phyloP scores from a whole-genome alignment of 2,113 vertebrate species.

The Nothobranchius furzeri region DNA sequence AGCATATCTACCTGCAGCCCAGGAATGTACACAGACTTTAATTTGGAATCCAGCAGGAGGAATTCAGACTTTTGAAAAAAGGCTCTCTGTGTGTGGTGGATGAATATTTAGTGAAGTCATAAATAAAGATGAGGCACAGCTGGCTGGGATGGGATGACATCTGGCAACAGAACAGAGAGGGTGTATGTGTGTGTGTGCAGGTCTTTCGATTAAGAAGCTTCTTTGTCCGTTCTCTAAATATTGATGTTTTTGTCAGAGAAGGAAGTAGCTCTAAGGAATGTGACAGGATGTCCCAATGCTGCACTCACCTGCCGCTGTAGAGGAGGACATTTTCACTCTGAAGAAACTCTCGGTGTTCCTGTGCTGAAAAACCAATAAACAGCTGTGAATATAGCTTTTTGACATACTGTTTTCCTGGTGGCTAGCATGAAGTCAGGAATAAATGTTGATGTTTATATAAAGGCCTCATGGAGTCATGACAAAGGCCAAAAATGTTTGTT shows the following conservation, averaged over 20 bases:
- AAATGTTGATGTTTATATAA: no score
- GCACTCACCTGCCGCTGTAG: slow-evolving; percentile 49
- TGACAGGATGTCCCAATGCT: slow-evolving; percentile 58
- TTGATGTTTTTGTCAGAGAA: slow-evolving; percentile 71
- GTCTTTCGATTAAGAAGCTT: slow-evolving; percentile 46
- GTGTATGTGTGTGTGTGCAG: not conserved
- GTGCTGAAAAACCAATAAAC: slow-evolving; percentile 16
- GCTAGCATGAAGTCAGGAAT: no score
- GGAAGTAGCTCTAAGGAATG: slow-evolving; percentile 64
- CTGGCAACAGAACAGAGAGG: slow-evolving; percentile 63
- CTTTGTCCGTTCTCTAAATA: slow-evolving; percentile 70
- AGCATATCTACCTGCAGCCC: slow-evolving; percentile 52
- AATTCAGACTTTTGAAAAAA: slow-evolving; percentile 70
- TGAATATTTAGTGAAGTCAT: slow-evolving; percentile 63
- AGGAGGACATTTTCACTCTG: not conserved
- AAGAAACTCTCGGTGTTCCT: slow-evolving; percentile 31
- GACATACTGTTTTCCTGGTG: not conserved
- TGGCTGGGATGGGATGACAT: slow-evolving; percentile 49
- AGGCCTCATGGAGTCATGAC: no score
- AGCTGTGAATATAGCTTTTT: not conserved
- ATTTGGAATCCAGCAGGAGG: slow-evolving; percentile 68
- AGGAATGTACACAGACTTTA: slow-evolving; percentile 73
- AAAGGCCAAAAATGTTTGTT: no score
- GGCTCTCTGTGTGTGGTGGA: slow-evolving; percentile 54
- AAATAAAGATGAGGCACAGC: slow-evolving; percentile 74